Base-by-base conservation (phyloP, 2,797 vertebrate genomes). In the Gadopsis bispinosus region DNA sequence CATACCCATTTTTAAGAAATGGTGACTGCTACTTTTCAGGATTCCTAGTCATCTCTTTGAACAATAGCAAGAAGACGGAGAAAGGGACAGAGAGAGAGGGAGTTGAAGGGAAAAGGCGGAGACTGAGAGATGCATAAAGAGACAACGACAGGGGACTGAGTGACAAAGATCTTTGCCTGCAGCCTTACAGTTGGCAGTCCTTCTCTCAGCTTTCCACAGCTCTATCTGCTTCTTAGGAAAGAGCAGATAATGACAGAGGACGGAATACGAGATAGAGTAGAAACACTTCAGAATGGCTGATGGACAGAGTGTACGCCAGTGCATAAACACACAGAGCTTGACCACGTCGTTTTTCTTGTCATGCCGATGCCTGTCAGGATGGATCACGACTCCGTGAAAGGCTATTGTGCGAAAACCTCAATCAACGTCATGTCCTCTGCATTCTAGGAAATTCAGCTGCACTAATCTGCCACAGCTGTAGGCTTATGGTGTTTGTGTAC, bases 131-230 rank as follows among this genome's bases (percentile, higher is more conserved):
- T 31, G 61, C 60, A 73, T 64, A 54, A 64, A 80, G 71, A 83
- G 77, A 80, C 29, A 47, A 74, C 22, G 55, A 73, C 61, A 41
- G 61, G 80, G 71, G 84, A 85, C 71, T 53, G 72, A 83, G 64
- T 77, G 83, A 89, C 83, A 83, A 82, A 89, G 82, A 89, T 88
- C 74, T 87, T 65, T 60, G 84, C 82, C 86, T 75, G 66, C 73
- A 86, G 90, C 70, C 72, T 64, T 86, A 75, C 56, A 89, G 81
- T 79, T 83, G 64, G 77, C 73, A 83, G 76, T 76, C 73, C 59
- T 26, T 76, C 76, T 74, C 79, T 73, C 35, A 16, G 81, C 73
- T 75, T 59, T 54, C 82, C 71, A 31, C 59, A 64, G 71, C 74
- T 90, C 75, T 51, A 58, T 81, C 75, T 65, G 63, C 62, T 79